Evolutionary conservation across 2,888 invertebrate species (phyloP).

Genomic region (Cosmia pyralina): DNA sequence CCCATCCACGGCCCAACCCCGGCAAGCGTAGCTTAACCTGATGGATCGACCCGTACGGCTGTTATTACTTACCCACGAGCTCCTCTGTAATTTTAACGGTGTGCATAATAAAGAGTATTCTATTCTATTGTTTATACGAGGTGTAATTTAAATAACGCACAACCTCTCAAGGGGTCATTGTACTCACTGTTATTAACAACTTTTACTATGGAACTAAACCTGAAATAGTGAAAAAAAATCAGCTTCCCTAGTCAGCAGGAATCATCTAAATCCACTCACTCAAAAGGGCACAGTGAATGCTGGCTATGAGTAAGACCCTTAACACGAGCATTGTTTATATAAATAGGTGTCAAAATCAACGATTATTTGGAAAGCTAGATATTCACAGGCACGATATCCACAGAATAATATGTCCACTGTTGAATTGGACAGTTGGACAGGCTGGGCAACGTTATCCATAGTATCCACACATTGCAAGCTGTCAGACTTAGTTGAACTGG

Average conservation of each 20-base stretch:
- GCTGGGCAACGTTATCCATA: constrained; percentile 10
- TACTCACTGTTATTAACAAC: too few species aligned
- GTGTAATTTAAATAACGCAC: too few species aligned
- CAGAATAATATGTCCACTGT: constrained; percentile 4
- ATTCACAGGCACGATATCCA: constrained; percentile 21
- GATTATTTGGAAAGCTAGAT: constrained; percentile 19
- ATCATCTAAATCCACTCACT: neutral
- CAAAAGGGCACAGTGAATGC: neutral
- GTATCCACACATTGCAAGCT: constrained; percentile 3
- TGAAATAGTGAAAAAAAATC: too few species aligned
- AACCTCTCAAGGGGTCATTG: too few species aligned
- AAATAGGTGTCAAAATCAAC: neutral
- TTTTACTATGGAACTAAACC: too few species aligned
- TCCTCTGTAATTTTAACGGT: too few species aligned
- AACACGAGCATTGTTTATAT: constrained; percentile 4
- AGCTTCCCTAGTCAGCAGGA: neutral
- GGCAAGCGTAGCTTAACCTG: too few species aligned
- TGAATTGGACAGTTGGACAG: neutral
- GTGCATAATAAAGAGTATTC: too few species aligned
- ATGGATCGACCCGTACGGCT: too few species aligned
- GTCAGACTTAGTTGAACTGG: constrained; percentile 43
- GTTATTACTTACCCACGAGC: too few species aligned
- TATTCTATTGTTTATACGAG: neutral
- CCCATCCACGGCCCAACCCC: too few species aligned
- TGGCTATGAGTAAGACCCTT: neutral